These are phyloP conservation scores for Brachypalpus laphriformis DNA, from an alignment of 2,888 invertebrate species.

Conservation along the genomic window DNA sequence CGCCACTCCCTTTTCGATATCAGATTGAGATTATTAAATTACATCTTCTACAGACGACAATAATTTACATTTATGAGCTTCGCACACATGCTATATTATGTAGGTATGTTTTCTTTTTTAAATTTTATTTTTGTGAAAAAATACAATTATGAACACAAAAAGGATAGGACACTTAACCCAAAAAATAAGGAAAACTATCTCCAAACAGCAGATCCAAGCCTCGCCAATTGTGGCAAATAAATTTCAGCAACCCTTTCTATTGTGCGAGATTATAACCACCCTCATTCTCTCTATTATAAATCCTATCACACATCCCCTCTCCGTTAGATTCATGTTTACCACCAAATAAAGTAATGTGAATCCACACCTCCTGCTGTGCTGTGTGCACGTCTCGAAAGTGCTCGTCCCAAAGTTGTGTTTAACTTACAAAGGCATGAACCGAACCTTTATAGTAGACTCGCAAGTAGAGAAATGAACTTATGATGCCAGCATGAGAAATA, in stretches of 20 bases:
- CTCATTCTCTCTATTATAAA: conserved; percentile 37
- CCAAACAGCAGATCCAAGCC: neutral
- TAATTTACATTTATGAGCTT: conserved; percentile 2
- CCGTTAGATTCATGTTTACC: conserved; percentile 53
- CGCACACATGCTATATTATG: neutral
- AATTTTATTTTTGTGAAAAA: neutral
- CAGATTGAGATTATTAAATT: conserved; percentile 21
- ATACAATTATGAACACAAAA: neutral
- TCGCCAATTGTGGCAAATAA: conserved; percentile 2
- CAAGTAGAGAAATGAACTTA: conserved; percentile 59
- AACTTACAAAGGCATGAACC: conserved; percentile 62
- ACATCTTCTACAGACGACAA: neutral
- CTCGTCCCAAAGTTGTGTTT: conserved; percentile 56
- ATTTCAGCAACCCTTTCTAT: conserved; percentile 12
- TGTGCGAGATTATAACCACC: conserved; percentile 43
- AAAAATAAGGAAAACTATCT: neutral
- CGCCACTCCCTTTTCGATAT: conserved; percentile 6
- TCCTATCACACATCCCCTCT: neutral
- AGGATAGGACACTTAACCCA: neutral
- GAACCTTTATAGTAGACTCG: conserved; percentile 53
- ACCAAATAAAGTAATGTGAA: conserved; percentile 59
- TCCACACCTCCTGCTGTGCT: conserved; percentile 58
- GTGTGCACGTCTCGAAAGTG: conserved; percentile 40
- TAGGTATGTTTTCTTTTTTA: neutral
- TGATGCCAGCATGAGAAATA: conserved; percentile 65